These are phyloP conservation scores for Aplysia californica DNA, from an alignment of 1,140 invertebrate species.

Conservation along the genomic window DNA sequence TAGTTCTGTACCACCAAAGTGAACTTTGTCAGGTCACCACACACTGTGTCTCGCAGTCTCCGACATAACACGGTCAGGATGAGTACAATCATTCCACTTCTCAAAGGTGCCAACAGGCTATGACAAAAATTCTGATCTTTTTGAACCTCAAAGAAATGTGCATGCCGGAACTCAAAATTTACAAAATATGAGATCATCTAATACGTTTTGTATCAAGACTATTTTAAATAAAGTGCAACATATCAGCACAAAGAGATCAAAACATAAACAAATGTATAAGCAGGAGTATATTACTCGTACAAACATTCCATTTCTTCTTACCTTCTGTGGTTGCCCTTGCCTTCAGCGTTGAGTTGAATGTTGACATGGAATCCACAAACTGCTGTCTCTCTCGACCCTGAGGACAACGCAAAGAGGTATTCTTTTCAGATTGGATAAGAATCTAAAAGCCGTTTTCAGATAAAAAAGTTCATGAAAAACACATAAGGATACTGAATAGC, in stretches of 20 bases:
- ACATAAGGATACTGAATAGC: neutral
- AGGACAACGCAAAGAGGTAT: neutral
- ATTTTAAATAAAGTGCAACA: neutral
- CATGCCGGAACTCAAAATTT: neutral
- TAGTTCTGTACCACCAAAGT: too few species aligned
- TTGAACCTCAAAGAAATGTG: neutral
- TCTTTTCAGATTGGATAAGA: neutral
- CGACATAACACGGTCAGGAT: too few species aligned
- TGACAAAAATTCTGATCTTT: neutral
- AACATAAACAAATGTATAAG: neutral
- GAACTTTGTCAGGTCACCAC: too few species aligned
- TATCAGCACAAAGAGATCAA: neutral
- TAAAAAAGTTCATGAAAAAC: neutral
- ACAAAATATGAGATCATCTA: neutral
- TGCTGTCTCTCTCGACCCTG: conserved; percentile 61
- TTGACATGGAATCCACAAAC: conserved; percentile 61
- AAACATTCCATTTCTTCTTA: neutral
- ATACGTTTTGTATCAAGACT: neutral
- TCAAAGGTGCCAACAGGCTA: too few species aligned
- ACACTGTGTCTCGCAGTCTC: too few species aligned
- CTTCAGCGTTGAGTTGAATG: conserved; percentile 58
- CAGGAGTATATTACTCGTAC: neutral
- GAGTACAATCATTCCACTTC: neutral
- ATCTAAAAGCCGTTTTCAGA: neutral
- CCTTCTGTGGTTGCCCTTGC: conserved; percentile 42